Conservation (phyloP, 2,888 invertebrate genomes). For the Lepidonotus clava region DNA sequence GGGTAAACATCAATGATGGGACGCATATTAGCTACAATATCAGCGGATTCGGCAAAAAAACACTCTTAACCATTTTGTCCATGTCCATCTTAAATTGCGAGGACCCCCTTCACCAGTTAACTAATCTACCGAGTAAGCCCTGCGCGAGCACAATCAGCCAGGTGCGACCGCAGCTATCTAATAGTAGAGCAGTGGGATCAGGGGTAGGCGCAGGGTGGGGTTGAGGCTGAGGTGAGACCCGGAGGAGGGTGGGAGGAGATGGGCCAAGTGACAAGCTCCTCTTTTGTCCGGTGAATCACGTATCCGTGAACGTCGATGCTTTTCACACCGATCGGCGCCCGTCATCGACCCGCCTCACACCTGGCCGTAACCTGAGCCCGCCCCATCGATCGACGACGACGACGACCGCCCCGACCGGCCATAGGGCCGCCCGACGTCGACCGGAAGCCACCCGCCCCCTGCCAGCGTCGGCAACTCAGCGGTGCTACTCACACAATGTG, state of each 20-base stretch:
- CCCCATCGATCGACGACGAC: conserved; percentile 13
- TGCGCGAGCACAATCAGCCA: too few species aligned
- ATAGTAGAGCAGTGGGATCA: neutral
- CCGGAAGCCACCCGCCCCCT: neutral
- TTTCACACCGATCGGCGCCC: conserved; percentile 28
- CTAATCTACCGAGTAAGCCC: too few species aligned
- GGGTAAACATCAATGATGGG: too few species aligned
- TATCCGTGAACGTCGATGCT: conserved; percentile 3
- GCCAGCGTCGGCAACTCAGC: neutral
- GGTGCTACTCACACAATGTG: too few species aligned
- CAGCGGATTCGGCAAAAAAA: too few species aligned
- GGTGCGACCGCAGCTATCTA: too few species aligned
- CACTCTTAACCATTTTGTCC: too few species aligned
- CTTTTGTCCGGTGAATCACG: conserved; percentile 36
- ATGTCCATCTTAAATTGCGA: too few species aligned
- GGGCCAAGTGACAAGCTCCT: neutral
- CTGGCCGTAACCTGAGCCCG: conserved; percentile 18
- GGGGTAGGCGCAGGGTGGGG: neutral
- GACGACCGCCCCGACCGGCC: conserved; percentile 14
- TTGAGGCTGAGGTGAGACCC: neutral
- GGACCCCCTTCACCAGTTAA: too few species aligned
- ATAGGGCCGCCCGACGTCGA: too few species aligned
- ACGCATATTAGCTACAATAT: too few species aligned
- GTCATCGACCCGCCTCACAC: conserved; percentile 43
- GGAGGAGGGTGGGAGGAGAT: neutral